phyloP scores from a whole-genome alignment of 2,888 invertebrate species.

The Tricholauxania praeusta region DNA sequence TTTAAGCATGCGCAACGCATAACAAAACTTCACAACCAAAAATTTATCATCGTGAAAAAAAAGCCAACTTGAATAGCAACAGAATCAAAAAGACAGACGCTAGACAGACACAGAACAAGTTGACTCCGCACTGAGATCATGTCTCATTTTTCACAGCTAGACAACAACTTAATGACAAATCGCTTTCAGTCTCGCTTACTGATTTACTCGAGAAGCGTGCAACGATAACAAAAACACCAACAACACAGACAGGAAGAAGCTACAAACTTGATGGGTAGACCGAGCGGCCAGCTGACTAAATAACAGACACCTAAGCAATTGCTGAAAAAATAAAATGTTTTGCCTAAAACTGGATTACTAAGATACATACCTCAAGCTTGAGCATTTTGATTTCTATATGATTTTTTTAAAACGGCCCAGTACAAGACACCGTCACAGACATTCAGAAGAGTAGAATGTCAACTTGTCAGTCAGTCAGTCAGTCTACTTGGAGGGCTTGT shows the following conservation, averaged over 20 bases:
- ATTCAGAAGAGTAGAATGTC: background rate
- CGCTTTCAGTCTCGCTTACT: conserved; percentile 33
- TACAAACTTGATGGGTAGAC: background rate
- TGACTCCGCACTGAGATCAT: conserved; percentile 3
- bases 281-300: background rate
- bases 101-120: background rate
- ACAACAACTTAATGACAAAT: conserved; percentile 3
- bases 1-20: too few species aligned
- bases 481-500: background rate
- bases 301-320: background rate
- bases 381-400: too few species aligned
- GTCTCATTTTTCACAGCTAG: conserved; percentile 14
- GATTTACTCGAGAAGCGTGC: conserved; percentile 12
- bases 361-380: too few species aligned
- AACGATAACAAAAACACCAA: background rate
- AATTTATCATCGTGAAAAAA: too few species aligned
- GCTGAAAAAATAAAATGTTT: conserved; percentile 1
- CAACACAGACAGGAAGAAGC: conserved; percentile 19
- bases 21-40: too few species aligned
- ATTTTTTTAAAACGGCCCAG: background rate
- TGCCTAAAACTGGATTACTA: conserved; percentile 32
- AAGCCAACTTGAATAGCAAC: background rate
- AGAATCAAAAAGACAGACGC: background rate
- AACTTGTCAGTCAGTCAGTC: conserved; percentile 1
- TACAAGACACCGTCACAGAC: background rate